Evolutionary conservation across 2,888 invertebrate species (phyloP), one percentile per base, ranked within the genome.

Genomic region (Dryobotodes eremita): DNA sequence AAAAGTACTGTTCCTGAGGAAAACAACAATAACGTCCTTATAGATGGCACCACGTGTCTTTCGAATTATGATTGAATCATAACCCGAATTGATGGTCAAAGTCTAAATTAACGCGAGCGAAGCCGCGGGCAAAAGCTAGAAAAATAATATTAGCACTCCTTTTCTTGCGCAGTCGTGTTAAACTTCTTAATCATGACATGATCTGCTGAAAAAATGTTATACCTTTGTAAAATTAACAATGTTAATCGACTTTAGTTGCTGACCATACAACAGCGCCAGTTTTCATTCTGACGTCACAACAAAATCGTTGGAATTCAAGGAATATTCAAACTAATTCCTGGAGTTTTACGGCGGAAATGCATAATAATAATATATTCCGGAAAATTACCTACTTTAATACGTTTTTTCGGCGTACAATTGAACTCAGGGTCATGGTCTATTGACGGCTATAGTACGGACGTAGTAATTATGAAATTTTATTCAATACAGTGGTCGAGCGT

Each of bases 391-490:
- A n/a, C 8, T 65, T 42, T n/a, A 64, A 64, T 31, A 50, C 4
- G 26, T 57, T 57, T 77, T 26, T 42, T 57, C 26, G 1, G 26
- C 10, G 13, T 15, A 46, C 23, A 42, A 46, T 50, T 13, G 11
- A 42, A 48, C 23, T 46, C 42, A 15, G 31, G 70, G 70, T 53
- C 57, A 71, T 50, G 64, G 20, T 64, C 57, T 70, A 70, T 57
- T 65, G 31, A 57, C 70, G 42, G 15, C 17, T 65, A 26, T 50
- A 70, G 70, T 59, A 42, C 20, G 70, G 59, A 53, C 3, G 53
- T 62, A 68, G 53, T 77, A 61, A 77, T 77, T 68, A 78, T 55
- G 42, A 23, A 6, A 23, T 64, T 53, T 53, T 42, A 59, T 50
- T 77, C 36, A 77, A 75, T 48, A 46, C 10, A 6, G 26, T 11